Evolutionary conservation across 2,888 invertebrate genomes (phyloP).

Genomic region (Poecilobothrus nobilitatus): DNA sequence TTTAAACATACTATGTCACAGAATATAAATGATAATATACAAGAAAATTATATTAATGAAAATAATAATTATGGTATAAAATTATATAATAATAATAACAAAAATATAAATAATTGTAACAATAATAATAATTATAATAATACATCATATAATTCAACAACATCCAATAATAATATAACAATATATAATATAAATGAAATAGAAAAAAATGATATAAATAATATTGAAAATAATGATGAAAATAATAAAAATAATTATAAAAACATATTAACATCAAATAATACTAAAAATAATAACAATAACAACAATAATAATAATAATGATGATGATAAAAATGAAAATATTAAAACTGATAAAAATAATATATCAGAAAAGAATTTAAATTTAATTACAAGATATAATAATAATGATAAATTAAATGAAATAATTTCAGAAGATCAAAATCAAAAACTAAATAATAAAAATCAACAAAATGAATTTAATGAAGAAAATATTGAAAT

Average conservation of each 20-base stretch:
- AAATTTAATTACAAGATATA: slow-evolving; percentile 25
- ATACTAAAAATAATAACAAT: background rate
- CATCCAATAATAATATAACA: no score
- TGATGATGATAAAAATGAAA: background rate
- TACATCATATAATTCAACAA: background rate
- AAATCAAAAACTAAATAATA: slow-evolving; percentile 14
- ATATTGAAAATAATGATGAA: background rate
- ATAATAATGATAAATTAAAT: slow-evolving; percentile 24
- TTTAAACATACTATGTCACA: slow-evolving; percentile 2
- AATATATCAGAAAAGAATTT: background rate
- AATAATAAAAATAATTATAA: background rate
- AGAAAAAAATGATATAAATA: background rate
- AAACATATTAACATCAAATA: background rate
- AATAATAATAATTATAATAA: slow-evolving; percentile 9
- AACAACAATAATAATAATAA: slow-evolving; percentile 7
- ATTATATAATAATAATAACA: background rate
- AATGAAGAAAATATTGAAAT: slow-evolving; percentile 10
- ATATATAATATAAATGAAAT: background rate
- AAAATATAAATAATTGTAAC: background rate
- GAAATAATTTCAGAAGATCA: slow-evolving; percentile 10
- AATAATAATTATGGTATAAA: slow-evolving; percentile 10
- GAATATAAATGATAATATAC: background rate
- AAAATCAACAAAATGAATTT: slow-evolving; percentile 12
- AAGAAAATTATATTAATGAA: slow-evolving; percentile 7
- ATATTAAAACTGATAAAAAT: background rate